These are phyloP conservation scores for Porites cylindrica DNA, from an alignment of 92 coral and sea anemone species.

Conservation along the genomic window DNA sequence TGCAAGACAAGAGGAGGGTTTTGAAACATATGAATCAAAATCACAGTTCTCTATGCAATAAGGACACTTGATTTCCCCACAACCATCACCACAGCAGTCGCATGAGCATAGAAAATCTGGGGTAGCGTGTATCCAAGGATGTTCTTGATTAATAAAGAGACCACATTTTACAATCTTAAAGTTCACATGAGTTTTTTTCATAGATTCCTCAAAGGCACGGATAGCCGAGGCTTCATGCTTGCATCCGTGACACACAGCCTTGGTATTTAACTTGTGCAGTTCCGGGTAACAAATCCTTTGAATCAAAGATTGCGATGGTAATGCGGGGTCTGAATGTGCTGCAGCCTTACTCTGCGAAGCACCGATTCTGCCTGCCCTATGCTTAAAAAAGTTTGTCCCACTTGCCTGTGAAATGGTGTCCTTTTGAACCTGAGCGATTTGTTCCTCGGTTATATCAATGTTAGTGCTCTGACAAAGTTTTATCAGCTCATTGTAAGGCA, in stretches of 20 bases:
- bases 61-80: too few relatives aligned
- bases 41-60: too few relatives aligned
- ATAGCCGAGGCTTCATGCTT: conserved; percentile 57
- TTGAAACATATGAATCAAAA: not conserved
- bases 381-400: conserved; percentile 56
- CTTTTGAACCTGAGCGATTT: conserved; percentile 57
- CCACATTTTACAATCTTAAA: conserved; percentile 46
- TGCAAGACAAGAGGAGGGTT: too few relatives aligned
- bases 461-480: conserved; percentile 26
- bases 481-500: conserved; percentile 54
- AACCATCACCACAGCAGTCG: not conserved
- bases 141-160: conserved; percentile 33
- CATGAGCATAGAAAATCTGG: not conserved
- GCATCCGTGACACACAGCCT: conserved; percentile 54
- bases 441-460: conserved; percentile 48
- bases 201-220: conserved; percentile 36
- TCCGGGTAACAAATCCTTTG: conserved; percentile 67
- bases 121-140: not conserved
- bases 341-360: conserved; percentile 67
- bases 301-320: conserved; percentile 63
- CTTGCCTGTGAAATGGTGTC: conserved; percentile 58
- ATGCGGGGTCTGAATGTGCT: conserved; percentile 48
- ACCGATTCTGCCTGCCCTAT: not conserved
- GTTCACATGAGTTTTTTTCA: conserved; percentile 45
- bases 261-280: conserved; percentile 41